Conservation (phyloP, 2,113 vertebrate genomes). For the Phalacrocorax carbo region DNA sequence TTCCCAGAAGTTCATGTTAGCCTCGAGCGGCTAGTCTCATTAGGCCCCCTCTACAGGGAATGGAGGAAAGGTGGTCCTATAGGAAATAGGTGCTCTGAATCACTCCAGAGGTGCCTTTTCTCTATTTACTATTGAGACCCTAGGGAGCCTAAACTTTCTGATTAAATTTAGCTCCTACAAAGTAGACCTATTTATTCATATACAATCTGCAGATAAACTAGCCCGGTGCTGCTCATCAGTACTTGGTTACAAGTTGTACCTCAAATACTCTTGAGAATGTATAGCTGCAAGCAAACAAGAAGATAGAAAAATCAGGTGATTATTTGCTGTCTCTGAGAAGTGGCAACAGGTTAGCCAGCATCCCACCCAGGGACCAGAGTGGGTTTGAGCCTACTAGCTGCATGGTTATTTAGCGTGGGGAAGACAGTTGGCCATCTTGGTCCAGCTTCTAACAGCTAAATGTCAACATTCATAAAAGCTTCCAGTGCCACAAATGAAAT, state of each 20-base stretch:
- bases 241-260: not conserved
- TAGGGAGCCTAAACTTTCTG: not conserved
- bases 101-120: slow-evolving; percentile 3
- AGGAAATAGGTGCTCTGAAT: not conserved
- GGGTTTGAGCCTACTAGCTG: not conserved
- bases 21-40: slow-evolving; percentile 30
- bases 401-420: accelerated
- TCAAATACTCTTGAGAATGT: not conserved
- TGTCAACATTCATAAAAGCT: not conserved
- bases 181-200: not conserved
- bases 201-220: not conserved
- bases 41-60: not conserved
- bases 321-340: accelerated
- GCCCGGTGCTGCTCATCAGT: not conserved
- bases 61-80: not conserved
- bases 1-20: slow-evolving; percentile 3
- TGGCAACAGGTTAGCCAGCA: not conserved
- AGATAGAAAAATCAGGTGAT: accelerated
- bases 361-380: too few species aligned
- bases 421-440: not conserved
- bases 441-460: not conserved
- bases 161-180: not conserved
- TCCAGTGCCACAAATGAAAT: not conserved
- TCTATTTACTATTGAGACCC: not conserved
- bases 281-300: not conserved